Evolutionary conservation across 2,113 vertebrate species (phyloP).

Genomic region (Orcinus orca): DNA sequence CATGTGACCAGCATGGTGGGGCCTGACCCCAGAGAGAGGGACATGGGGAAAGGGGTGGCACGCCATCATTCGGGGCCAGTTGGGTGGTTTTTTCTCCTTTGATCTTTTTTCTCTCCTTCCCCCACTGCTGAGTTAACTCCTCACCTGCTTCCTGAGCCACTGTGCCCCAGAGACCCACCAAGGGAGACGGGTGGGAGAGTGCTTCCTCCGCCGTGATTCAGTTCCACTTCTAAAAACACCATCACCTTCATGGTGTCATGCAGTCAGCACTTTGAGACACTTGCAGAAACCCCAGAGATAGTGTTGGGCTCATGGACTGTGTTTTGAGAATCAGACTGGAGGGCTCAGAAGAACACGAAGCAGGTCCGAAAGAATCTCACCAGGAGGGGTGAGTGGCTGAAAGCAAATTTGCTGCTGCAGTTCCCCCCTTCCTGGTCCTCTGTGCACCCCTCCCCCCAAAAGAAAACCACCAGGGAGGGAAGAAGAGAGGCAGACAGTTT

Average conservation of each 20-base stretch:
- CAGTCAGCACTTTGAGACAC: accelerated
- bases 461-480: not conserved
- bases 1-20: accelerated
- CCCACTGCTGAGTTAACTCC: no score
- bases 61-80: accelerated
- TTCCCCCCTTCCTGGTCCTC: accelerated
- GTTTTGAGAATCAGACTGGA: not conserved
- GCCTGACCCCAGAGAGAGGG: not conserved
- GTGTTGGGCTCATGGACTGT: accelerated
- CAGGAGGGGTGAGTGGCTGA: accelerated
- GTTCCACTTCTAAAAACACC: not conserved
- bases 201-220: accelerated
- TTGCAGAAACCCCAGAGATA: not conserved
- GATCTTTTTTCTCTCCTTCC: not conserved
- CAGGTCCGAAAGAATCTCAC: not conserved
- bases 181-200: accelerated
- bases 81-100: not conserved
- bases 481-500: accelerated
- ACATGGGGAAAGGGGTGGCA: accelerated
- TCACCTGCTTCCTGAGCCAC: accelerated
- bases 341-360: not conserved
- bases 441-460: accelerated
- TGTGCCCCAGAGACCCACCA: accelerated
- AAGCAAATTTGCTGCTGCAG: accelerated
- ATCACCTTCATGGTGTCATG: accelerated